These are phyloP conservation scores for Potorous gilbertii DNA, from an alignment of 2,797 vertebrate species.

Conservation along the genomic window DNA sequence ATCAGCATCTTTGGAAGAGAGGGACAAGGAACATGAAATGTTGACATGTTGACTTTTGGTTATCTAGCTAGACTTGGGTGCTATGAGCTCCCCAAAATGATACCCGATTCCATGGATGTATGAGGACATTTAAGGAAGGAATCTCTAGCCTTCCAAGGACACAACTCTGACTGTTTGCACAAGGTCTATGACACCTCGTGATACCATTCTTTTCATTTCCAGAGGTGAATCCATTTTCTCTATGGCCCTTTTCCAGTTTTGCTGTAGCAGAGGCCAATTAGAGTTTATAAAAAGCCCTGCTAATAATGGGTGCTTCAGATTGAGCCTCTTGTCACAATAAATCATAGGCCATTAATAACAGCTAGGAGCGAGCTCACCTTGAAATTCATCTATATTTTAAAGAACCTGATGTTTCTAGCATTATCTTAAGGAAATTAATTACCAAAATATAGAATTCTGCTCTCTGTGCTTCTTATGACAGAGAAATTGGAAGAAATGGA, in stretches of 20 bases:
- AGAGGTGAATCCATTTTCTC: constrained; percentile 72
- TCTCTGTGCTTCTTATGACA: constrained; percentile 70
- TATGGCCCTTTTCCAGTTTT: constrained; percentile 75
- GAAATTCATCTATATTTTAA: constrained; percentile 88
- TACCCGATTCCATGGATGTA: background rate
- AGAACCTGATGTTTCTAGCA: constrained; percentile 85
- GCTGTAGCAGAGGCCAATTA: constrained; percentile 78
- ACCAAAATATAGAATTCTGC: constrained; percentile 83
- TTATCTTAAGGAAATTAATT: constrained; percentile 88
- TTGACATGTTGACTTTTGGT: background rate
- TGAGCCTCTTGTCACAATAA: constrained; percentile 83
- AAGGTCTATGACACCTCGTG: constrained; percentile 47
- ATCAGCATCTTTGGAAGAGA: background rate
- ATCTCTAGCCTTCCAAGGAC: background rate
- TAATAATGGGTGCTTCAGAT: constrained; percentile 82
- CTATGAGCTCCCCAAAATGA: background rate
- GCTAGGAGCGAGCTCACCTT: constrained; percentile 82
- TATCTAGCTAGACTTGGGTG: background rate
- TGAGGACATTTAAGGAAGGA: background rate
- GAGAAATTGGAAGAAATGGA: constrained; percentile 73
- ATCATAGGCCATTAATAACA: constrained; percentile 85
- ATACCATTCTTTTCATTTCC: constrained; percentile 57
- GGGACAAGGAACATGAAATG: background rate
- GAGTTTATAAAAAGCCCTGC: constrained; percentile 81
- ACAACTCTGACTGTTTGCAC: background rate